phyloP scores from a whole-genome alignment of 2,888 invertebrate genomes.

The Panopea generosa region DNA sequence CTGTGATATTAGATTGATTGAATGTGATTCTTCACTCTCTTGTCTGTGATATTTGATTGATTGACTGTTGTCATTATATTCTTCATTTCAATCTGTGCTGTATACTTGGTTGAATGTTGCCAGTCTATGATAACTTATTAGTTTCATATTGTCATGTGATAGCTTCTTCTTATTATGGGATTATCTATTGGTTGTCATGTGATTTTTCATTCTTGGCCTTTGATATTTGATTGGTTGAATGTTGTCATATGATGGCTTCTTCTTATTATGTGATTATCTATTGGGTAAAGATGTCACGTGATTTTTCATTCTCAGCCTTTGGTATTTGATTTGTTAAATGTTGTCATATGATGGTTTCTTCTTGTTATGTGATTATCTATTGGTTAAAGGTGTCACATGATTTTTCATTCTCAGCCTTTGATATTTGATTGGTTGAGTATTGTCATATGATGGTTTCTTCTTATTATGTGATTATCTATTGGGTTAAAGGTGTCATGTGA shows the following conservation, averaged over 20 bases:
- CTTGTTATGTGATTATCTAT: not conserved
- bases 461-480: not conserved
- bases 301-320: too few relatives aligned
- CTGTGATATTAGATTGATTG: not conserved
- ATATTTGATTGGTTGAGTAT: not conserved
- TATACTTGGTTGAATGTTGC: not conserved
- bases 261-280: not conserved
- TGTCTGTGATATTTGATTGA: not conserved
- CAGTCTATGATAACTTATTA: not conserved
- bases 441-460: not conserved
- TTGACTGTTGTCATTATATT: not conserved
- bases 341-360: not conserved
- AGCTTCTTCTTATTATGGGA: not conserved
- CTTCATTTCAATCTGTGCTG: not conserved
- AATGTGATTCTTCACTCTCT: not conserved
- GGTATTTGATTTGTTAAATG: too few relatives aligned
- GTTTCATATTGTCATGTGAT: not conserved
- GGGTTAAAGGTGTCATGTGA: not conserved
- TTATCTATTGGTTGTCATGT: not conserved
- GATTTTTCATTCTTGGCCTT: too few relatives aligned
- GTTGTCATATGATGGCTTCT: not conserved
- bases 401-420: too few relatives aligned
- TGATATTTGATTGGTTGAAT: slow-evolving; percentile 2
- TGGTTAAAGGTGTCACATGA: not conserved
- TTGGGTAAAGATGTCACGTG: too few relatives aligned